Evolutionary conservation across 2,113 vertebrate genomes (phyloP), one percentile per base, ranked within the genome.

Genomic region (Megalops atlanticus): DNA sequence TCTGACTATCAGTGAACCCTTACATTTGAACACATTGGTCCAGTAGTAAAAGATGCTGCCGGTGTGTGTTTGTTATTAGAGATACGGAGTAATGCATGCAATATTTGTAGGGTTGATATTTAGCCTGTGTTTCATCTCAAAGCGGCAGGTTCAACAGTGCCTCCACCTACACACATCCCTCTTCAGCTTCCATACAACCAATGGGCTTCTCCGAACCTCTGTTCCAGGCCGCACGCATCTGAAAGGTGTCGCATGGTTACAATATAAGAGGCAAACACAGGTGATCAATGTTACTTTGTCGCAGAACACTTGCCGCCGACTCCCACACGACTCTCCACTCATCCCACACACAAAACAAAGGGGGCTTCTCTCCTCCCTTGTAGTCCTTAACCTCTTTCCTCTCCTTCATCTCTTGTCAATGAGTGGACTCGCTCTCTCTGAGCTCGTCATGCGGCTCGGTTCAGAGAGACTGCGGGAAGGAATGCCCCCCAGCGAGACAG

Each of bases 211-310:
- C 83, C 76, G 45, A 78, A 16, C 78, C 85, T 82, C 86, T 84
- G 87, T 85, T 91, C 82, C 86, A 87, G 81, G 80, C 77, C 81
- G 91, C 89, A 88, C 85, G 88, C 24, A 64, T 86, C 77, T 92
- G 90, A 92, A 83, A 89, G 87, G 82, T 72, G 80, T 74, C 87
- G 82, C 4, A 75, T 84, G 84, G 85, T 80, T 86, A 82, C 86
- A 85, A 1, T 78, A 84, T 80, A 81, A 87, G 88, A 83, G 86
- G 76, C 76, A 84, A 64, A 33, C 86, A 81, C 86, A 83, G 77
- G 80, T 85, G 85, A 77, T 47, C n/a, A 10, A 41, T 35, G 47
- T 77, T 49, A 16, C 76, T 74, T 78, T 87, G 80, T 84, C 1
- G 69, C 77, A 77, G 83, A 82, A 80, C 69, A 77, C 87, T 24